Evolutionary conservation across 2,888 invertebrate genomes (phyloP), one percentile per base, ranked within the genome.

Genomic region (Entomobrya proxima): DNA sequence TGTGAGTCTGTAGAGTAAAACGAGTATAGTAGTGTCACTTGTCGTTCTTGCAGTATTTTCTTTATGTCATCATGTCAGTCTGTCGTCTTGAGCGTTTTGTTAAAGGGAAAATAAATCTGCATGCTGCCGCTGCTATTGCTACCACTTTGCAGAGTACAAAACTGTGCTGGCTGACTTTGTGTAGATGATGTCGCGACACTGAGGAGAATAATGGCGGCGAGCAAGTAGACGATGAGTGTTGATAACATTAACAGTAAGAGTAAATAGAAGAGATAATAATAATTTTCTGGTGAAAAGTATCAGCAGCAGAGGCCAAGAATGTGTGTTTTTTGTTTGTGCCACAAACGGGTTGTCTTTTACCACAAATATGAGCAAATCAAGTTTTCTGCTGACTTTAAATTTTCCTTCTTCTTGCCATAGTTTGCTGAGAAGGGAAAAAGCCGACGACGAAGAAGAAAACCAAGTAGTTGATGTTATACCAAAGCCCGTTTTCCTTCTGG

Each of bases 301-400:
- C 55, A 21, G 64, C 7, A 55, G 9, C 24, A 40, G 30, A 55
- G 47, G 32, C 0, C 3, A 44, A 44, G 27, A 64, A 64, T 35
- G 9, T 6, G 27, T 32, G 5, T 52, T 52, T 52, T 21, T 15
- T 24, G 58, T 69, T 61, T 76, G 76, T 83, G 76, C 76, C 64
- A 76, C 76, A n/a, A 64, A 67, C 75, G 67, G 30, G 50, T 47
- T 47, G 50, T 58, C 30, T n/a, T n/a, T n/a, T 74, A 74, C 58
- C 58, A 81, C 74, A 83, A 83, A 76, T 83, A 83, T 76, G 67
- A 35, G n/a, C 37, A 50, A 64, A 37, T 32, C 21, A 30, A 64
- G 30, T 58, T 64, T 52, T 52, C 27, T 76, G 52, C 64, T 32
- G 67, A 55, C 61, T 76, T 40, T 83, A 55, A 67, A 83, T 64